A percentile compares a stretch with the other conserved stretches of the same genome.
These are phyloP conservation scores for Centroberyx gerrardi DNA, from an alignment of 2,797 vertebrate genomes.

Conservation along the genomic window DNA sequence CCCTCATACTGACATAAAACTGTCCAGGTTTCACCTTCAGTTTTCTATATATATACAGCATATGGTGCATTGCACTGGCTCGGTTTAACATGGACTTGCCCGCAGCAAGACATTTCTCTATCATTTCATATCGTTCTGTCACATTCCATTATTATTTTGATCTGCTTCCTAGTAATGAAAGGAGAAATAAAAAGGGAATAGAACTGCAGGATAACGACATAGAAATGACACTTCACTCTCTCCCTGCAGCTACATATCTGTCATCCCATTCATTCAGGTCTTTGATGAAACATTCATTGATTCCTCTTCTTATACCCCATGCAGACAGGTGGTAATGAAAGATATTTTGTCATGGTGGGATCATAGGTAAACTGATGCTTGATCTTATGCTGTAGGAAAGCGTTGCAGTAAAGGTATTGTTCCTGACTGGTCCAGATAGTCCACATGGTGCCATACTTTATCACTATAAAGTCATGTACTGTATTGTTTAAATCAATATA, in stretches of 20 bases:
- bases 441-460: neutral
- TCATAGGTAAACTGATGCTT: slow-evolving; percentile 35
- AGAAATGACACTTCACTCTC: slow-evolving; percentile 49
- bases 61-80: no score
- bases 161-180: slow-evolving; percentile 32
- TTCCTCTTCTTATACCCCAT: slow-evolving; percentile 47
- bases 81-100: no score
- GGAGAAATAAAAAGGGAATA: slow-evolving; percentile 43
- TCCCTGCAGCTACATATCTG: slow-evolving; percentile 53
- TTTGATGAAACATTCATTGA: slow-evolving; percentile 65
- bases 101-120: no score
- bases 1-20: no score
- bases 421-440: slow-evolving; percentile 17
- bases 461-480: neutral
- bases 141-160: slow-evolving; percentile 10
- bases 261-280: slow-evolving; percentile 52
- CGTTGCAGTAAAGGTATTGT: slow-evolving; percentile 23
- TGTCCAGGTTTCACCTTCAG: no score
- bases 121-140: no score
- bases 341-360: slow-evolving; percentile 41
- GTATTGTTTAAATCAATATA: slow-evolving; percentile 49
- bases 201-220: slow-evolving; percentile 51
- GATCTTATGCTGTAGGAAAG: slow-evolving; percentile 44
- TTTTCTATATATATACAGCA: no score
- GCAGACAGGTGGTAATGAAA: slow-evolving; percentile 45